Evolutionary conservation across 2,113 vertebrate species (phyloP), one percentile per base, ranked within the genome.

Genomic region (Neolamprologus brichardi): DNA sequence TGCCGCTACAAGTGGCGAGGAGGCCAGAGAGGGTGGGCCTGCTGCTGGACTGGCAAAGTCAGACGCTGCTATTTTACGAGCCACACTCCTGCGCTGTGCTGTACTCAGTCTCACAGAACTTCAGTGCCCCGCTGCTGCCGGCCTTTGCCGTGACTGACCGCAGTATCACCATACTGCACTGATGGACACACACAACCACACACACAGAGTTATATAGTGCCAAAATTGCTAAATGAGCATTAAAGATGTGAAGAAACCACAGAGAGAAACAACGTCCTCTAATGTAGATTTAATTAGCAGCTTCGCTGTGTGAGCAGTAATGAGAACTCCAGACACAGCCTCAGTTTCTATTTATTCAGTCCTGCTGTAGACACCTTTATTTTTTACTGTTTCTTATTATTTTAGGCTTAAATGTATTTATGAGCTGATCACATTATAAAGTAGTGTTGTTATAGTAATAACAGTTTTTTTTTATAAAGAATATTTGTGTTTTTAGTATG

Each of bases 31-130:
- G 81, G 87, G 89, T 99, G 2, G 97, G 97, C 2, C 84, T 99
- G 32, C 93, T 99, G 89, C 91, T 98, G 86, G 98, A 99, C 96
- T 96, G 97, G 94, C 93, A 93, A 0, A 97, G 92, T 5, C 97
- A 96, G 30, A 97, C 97, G 46, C 94, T 99, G 77, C 82, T 99
- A 5, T 98, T 99, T 90, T 98, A 96, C 0, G 97, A 99, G 60
- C 97, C 96, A 0, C 92, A 96, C 46, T 97, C 97, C 2, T 93
- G 95, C 1, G 3, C 95, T 1, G 95, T 99, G 84, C 95, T 99
- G 46, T 92, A 97, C 87, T 88, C 94, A 2, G 83, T 97, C 92
- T 95, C 81, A 0, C 86, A 95, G 1, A 6, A 52, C 53, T 98
- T 99, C 34, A 78, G 20, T 0, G 95, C 91, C 2, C 97, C 98